Base-by-base conservation (phyloP, 2,888 invertebrate species). In the Rapana venosa region DNA sequence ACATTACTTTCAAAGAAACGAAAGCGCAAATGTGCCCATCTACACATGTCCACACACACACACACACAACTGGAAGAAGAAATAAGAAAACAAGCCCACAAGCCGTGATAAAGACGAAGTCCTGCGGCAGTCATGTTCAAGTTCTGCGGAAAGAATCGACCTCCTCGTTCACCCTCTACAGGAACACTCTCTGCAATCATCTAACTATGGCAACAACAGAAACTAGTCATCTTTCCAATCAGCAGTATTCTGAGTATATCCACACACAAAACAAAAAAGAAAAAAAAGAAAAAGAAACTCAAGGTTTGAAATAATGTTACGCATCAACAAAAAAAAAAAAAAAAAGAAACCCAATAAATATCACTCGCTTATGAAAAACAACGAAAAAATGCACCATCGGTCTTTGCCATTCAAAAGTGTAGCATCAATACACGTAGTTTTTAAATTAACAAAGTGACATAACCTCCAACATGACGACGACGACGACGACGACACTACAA, bases 181-280 rank as follows among this genome's bases (percentile, higher is more conserved):
- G 2, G 47, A 47, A 47, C 47, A 47, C 8, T 8, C 47, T 47
- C 47, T n/a, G 26, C n/a, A 74, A 13, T 30, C 74, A 74, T n/a
- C 30, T 13, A 74, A 11, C n/a, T 74, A 13, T n/a, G n/a, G 13
- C 13, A 79, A 32, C 35, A 79, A 79, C 32, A 79, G 17, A 79
- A 30, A 32, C 77, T 79, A 79, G 17, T 58, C 84, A 30, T 30
- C n/a, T 13, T n/a, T 30, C 58, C 22, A 30, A n/a, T 87, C 87
- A 87, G 87, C 87, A 87, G 87, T 87, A 61, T 87, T 87, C 87
- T 70, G 87, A 87, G 66, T 87, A 30, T 26, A 83, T 83, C 30
- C n/a, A n/a, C n/a, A 47, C 2, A 47, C 2, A 47, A 47, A 47
- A 47, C 4, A 47, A 47, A 47, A 47, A 47, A 47, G 47, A 47